phyloP scores from a whole-genome alignment of 1,140 invertebrate species.

The Platyscapa corneri region DNA sequence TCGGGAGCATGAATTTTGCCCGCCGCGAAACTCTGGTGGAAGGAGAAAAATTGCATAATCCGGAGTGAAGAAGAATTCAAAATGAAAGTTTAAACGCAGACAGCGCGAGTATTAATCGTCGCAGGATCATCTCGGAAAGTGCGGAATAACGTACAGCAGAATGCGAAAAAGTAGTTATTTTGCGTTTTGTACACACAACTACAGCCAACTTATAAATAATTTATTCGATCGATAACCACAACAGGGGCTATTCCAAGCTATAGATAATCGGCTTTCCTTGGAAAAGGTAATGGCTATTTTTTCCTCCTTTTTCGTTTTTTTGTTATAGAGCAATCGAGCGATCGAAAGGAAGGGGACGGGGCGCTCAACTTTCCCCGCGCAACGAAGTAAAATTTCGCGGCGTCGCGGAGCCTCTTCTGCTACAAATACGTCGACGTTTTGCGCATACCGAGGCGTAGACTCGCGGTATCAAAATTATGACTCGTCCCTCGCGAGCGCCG shows the following conservation, averaged over 20 bases:
- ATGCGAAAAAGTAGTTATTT: neutral
- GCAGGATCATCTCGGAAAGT: neutral
- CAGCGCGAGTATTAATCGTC: neutral
- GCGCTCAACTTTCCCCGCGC: neutral
- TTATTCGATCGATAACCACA: neutral
- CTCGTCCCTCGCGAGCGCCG: too few species aligned
- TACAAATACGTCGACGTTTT: too few species aligned
- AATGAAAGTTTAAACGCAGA: neutral
- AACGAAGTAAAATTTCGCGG: too few species aligned
- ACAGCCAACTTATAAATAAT: neutral
- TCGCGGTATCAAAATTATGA: too few species aligned
- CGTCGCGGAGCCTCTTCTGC: too few species aligned
- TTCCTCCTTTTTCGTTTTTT: too few species aligned
- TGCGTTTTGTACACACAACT: neutral
- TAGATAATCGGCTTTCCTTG: conserved; percentile 14
- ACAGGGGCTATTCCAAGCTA: neutral
- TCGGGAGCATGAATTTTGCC: too few species aligned
- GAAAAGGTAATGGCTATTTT: conserved; percentile 8
- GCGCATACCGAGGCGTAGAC: too few species aligned
- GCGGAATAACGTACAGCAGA: neutral
- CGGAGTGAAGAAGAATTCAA: neutral
- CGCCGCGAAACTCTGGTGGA: too few species aligned
- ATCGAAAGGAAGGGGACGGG: neutral
- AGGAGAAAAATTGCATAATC: neutral
- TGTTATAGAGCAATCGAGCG: neutral